phyloP scores from a whole-genome alignment of 2,888 invertebrate genomes.

The Deilephila elpenor region DNA sequence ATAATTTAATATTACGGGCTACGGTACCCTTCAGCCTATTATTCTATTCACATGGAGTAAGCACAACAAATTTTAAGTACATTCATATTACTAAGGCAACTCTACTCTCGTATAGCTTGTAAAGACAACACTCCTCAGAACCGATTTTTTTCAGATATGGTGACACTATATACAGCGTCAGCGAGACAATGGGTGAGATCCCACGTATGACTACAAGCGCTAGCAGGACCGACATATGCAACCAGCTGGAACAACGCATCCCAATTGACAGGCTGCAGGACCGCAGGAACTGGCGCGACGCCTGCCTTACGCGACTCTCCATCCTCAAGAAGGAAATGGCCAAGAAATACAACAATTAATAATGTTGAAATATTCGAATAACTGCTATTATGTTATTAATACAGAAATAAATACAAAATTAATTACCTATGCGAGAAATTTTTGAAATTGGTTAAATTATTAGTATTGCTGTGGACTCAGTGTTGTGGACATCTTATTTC shows the following conservation, averaged over 20 bases:
- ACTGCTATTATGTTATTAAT: no score
- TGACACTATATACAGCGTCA: constrained; percentile 85
- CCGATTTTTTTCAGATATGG: constrained; percentile 71
- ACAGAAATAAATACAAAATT: no score
- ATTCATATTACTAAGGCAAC: no score
- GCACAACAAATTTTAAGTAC: no score
- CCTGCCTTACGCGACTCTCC: constrained; percentile 91
- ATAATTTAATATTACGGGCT: no score
- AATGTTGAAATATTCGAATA: no score
- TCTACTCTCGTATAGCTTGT: background rate
- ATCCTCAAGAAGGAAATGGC: constrained; percentile 90
- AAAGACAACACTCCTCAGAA: background rate
- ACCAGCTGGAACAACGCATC: constrained; percentile 89
- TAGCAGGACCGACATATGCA: constrained; percentile 87
- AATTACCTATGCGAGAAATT: no score
- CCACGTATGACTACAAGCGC: constrained; percentile 88
- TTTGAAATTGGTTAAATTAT: no score
- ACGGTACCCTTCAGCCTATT: no score
- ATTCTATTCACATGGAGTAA: no score
- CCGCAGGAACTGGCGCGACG: constrained; percentile 92
- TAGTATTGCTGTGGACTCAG: no score
- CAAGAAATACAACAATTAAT: constrained; percentile 57
- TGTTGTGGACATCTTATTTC: no score
- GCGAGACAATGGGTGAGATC: constrained; percentile 89
- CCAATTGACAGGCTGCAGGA: constrained; percentile 90